Percentiles rank a stretch among this genome's conserved stretches.
Conservation (phyloP, 2,888 invertebrate species). For the Thelaira solivaga region DNA sequence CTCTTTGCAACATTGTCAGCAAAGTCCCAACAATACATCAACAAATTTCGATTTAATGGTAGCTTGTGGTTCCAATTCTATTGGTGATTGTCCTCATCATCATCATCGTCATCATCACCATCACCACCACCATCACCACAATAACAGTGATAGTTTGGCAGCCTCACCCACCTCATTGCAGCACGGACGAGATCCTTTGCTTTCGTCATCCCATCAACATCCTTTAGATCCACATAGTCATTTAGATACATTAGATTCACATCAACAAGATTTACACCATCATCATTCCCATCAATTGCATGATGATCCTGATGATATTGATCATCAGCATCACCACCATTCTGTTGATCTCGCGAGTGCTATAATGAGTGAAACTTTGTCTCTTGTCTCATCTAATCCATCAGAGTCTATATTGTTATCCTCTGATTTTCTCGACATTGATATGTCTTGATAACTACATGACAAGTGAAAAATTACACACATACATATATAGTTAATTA, state of each 20-base stretch:
- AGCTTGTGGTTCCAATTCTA: slow-evolving; percentile 56
- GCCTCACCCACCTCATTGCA: slow-evolving; percentile 63
- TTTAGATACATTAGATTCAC: slow-evolving; percentile 59
- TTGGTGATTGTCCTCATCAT: slow-evolving; percentile 61
- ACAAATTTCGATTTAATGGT: slow-evolving; percentile 49
- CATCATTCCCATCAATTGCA: slow-evolving; percentile 53
- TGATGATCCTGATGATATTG: slow-evolving; percentile 58
- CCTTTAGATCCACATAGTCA: slow-evolving; percentile 59
- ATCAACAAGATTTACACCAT: slow-evolving; percentile 61
- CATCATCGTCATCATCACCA: slow-evolving; percentile 48
- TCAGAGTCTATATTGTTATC: slow-evolving; percentile 78
- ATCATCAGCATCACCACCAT: slow-evolving; percentile 65
- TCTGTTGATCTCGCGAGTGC: slow-evolving; percentile 72
- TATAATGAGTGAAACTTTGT: slow-evolving; percentile 77
- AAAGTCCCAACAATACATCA: slow-evolving; percentile 46
- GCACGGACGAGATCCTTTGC: slow-evolving; percentile 72
- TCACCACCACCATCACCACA: slow-evolving; percentile 45
- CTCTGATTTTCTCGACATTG: slow-evolving; percentile 78
- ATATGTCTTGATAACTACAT: slow-evolving; percentile 77
- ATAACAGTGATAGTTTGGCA: slow-evolving; percentile 60
- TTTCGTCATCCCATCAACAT: slow-evolving; percentile 73
- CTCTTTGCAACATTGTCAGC: slow-evolving; percentile 52
- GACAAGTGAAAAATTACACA: background rate
- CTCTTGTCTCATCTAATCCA: slow-evolving; percentile 67
- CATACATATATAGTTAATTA: too few species aligned